Evolutionary conservation across 2,888 invertebrate genomes (phyloP).

Genomic region (Digitonthophagus gazella): DNA sequence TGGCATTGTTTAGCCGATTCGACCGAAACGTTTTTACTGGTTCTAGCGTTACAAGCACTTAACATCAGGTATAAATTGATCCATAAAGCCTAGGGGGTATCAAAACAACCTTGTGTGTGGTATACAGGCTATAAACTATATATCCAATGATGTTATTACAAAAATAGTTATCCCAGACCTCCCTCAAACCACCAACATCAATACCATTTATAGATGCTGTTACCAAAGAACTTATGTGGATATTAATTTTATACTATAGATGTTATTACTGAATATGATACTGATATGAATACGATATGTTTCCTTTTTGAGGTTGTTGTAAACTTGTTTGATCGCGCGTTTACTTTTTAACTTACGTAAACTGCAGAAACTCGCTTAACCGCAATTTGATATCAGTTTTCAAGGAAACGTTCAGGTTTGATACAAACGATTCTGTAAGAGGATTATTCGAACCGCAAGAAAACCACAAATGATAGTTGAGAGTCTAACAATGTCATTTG

Average conservation of each 20-base stretch:
- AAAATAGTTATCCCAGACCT: neutral
- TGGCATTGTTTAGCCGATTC: neutral
- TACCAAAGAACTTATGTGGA: neutral
- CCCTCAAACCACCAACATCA: neutral
- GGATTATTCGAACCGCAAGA: neutral
- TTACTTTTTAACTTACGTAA: neutral
- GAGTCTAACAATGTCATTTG: neutral
- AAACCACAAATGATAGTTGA: neutral
- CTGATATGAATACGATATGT: neutral
- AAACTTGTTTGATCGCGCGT: neutral
- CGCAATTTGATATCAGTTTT: neutral
- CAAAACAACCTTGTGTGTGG: neutral
- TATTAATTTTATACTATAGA: neutral
- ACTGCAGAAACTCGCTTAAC: neutral
- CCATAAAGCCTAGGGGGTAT: neutral
- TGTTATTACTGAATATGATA: neutral
- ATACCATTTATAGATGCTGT: neutral
- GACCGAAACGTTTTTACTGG: neutral
- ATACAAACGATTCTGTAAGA: neutral
- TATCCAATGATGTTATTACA: neutral
- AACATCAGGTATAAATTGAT: neutral
- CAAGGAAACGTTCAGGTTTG: neutral
- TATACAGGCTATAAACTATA: neutral
- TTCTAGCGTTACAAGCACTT: neutral
- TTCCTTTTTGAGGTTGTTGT: neutral